Evolutionary conservation across 1,140 invertebrate genomes (phyloP).

Genomic region (Diuraphis noxia): DNA sequence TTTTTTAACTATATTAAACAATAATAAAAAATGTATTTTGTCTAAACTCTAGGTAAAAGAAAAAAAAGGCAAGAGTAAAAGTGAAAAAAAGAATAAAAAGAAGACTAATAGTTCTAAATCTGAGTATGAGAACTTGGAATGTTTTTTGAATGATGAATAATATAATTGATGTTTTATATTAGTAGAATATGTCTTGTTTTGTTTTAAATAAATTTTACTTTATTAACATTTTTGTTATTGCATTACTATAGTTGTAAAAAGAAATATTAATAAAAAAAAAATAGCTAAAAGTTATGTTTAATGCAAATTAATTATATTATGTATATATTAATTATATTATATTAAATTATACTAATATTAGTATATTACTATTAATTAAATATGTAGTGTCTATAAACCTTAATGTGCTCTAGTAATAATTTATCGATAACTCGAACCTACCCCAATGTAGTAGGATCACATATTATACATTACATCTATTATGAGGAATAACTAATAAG

Average conservation of each 20-base stretch:
- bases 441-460: too few relatives aligned
- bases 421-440: too few relatives aligned
- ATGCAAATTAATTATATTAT: not conserved
- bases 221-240: not conserved
- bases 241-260: not conserved
- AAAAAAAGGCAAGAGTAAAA: slow-evolving; percentile 31
- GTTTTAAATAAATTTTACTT: not conserved
- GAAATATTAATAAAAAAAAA: not conserved
- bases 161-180: not conserved
- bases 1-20: not conserved
- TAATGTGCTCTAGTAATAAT: too few relatives aligned
- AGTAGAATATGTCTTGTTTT: not conserved
- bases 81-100: slow-evolving; percentile 36
- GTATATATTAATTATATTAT: too few relatives aligned
- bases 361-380: too few relatives aligned
- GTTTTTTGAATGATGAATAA: slow-evolving; percentile 38
- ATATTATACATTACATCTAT: too few relatives aligned
- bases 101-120: slow-evolving; percentile 27
- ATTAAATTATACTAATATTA: too few relatives aligned
- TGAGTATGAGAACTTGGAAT: slow-evolving; percentile 40
- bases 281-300: not conserved
- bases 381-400: too few relatives aligned
- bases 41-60: slow-evolving; percentile 23
- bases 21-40: not conserved
- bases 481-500: too few relatives aligned